Percentiles rank a stretch among this genome's conserved stretches.
phyloP scores from a whole-genome alignment of 2,797 vertebrate species.

The Clarias fuscus region DNA sequence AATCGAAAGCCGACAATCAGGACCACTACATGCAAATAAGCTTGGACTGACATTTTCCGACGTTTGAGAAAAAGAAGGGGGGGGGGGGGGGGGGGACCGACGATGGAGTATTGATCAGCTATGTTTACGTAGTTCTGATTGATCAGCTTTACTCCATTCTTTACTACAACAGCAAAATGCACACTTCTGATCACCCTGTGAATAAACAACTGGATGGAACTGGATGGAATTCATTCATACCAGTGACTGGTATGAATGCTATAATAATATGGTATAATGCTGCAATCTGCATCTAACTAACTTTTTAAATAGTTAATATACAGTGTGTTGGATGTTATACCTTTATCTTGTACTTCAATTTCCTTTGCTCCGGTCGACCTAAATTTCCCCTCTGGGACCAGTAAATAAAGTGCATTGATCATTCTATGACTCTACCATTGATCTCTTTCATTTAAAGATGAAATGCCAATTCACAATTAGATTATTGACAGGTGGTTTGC shows the following conservation, averaged over 20 bases:
- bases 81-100: too few relatives aligned
- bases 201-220: not conserved
- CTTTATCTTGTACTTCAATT: not conserved
- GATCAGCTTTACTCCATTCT: not conserved
- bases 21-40: conserved; percentile 71
- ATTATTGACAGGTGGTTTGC: not conserved
- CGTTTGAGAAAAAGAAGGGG: too few relatives aligned
- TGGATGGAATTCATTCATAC: not conserved
- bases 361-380: not conserved
- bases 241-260: too few relatives aligned
- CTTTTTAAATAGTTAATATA: not conserved
- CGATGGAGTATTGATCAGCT: too few relatives aligned
- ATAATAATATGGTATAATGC: not conserved
- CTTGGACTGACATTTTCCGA: conserved; percentile 65
- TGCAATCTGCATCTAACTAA: not conserved
- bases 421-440: not conserved
- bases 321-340: not conserved
- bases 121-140: not conserved
- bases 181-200: not conserved
- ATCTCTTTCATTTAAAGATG: not conserved
- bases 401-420: not conserved
- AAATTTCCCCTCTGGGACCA: not conserved
- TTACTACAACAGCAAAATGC: not conserved
- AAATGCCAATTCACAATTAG: not conserved
- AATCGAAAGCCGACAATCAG: conserved; percentile 74